Conservation (phyloP, 2,888 invertebrate genomes). For the Cantharis lateralis region DNA sequence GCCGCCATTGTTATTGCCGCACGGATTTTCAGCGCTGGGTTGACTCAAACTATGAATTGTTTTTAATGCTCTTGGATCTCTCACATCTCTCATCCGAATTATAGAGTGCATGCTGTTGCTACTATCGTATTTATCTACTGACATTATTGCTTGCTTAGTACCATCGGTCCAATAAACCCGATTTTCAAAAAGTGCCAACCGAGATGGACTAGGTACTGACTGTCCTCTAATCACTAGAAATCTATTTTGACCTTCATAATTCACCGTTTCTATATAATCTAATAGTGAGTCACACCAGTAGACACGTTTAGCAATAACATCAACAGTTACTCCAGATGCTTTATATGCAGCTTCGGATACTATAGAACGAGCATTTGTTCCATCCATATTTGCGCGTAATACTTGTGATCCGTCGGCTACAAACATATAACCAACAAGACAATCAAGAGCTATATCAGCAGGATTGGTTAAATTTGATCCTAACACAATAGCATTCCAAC, state of each 20-base stretch:
- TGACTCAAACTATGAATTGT: constrained; percentile 81
- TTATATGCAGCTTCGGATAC: constrained; percentile 92
- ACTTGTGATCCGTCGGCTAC: constrained; percentile 84
- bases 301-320: constrained; percentile 85
- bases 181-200: constrained; percentile 84
- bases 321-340: constrained; percentile 89
- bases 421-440: constrained; percentile 86
- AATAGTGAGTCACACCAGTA: constrained; percentile 96
- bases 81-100: constrained; percentile 78
- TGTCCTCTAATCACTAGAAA: constrained; percentile 81
- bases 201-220: constrained; percentile 83
- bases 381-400: constrained; percentile 92
- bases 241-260: constrained; percentile 86
- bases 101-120: constrained; percentile 78
- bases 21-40: constrained; percentile 75
- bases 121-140: constrained; percentile 84
- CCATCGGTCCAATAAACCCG: constrained; percentile 90
- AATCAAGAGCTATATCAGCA: constrained; percentile 90
- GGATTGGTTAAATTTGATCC: constrained; percentile 91
- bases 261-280: constrained; percentile 94
- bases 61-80: constrained; percentile 83
- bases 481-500: constrained; percentile 88
- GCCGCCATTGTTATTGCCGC: constrained; percentile 84
- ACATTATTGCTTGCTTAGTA: constrained; percentile 86
- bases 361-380: constrained; percentile 79